These are phyloP conservation scores for Gorsachius magnificus DNA, from an alignment of 2,797 vertebrate genomes.

Conservation along the genomic window DNA sequence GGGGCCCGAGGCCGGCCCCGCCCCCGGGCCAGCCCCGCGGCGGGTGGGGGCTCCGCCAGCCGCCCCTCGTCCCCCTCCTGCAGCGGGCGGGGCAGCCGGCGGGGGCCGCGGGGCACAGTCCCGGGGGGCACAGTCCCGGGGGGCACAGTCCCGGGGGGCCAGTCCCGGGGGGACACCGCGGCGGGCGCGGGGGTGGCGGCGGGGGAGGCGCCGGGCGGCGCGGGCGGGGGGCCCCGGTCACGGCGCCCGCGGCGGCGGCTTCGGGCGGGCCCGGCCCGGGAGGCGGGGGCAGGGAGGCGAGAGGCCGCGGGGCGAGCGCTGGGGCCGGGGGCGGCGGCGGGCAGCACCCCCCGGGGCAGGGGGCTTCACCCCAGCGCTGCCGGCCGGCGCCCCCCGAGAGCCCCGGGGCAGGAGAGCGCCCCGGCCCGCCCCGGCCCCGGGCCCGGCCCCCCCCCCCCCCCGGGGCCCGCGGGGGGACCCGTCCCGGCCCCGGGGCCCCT, in stretches of 20 bases:
- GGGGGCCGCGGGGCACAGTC: too few relatives aligned
- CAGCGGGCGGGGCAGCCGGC: too few relatives aligned
- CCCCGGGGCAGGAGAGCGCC: neutral
- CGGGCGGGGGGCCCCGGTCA: neutral
- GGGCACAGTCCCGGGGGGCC: too few relatives aligned
- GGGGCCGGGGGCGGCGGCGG: neutral
- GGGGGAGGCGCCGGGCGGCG: neutral
- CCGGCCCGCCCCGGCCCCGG: too few relatives aligned
- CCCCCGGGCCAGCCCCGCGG: neutral
- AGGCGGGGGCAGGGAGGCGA: too few relatives aligned
- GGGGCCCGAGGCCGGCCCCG: fast-evolving
- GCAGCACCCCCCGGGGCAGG: neutral
- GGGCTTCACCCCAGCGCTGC: neutral
- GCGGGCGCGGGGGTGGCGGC: too few relatives aligned
- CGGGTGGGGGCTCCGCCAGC: neutral
- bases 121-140: too few relatives aligned
- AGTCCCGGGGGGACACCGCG: too few relatives aligned
- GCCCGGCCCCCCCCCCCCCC: too few relatives aligned
- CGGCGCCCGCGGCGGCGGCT: neutral
- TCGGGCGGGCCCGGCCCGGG: neutral
- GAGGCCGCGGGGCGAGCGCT: neutral
- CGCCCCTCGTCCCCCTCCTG: too few relatives aligned
- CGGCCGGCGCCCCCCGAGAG: neutral
- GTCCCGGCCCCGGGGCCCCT: too few relatives aligned
- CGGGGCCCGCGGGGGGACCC: too few relatives aligned